Evolutionary conservation across 2,888 invertebrate genomes (phyloP).

Genomic region (Glyphotaelius pellucidus): DNA sequence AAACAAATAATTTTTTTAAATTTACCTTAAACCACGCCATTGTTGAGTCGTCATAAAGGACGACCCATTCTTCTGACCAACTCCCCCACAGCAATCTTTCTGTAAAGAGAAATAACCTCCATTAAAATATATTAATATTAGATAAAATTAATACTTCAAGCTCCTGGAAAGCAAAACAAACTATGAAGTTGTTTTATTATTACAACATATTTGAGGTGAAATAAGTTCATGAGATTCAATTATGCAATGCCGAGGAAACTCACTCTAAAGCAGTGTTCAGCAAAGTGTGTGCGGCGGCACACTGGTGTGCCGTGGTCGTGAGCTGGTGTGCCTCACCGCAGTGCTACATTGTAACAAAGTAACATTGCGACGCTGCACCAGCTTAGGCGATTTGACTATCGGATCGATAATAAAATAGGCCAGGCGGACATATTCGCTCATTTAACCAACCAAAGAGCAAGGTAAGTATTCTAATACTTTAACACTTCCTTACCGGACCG

Average conservation of each 20-base stretch:
- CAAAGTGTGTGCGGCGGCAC: no score
- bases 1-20: background rate
- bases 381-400: no score
- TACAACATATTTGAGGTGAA: background rate
- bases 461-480: no score
- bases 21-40: constrained; percentile 89
- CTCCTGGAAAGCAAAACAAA: background rate
- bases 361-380: no score
- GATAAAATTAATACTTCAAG: background rate
- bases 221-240: background rate
- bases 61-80: constrained; percentile 92
- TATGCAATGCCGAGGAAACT: background rate
- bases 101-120: constrained; percentile 71
- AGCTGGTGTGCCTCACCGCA: no score
- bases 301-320: no score
- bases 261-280: background rate
- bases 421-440: no score
- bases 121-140: background rate
- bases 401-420: no score
- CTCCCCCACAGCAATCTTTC: constrained; percentile 88
- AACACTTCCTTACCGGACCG: no score
- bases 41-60: constrained; percentile 90
- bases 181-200: background rate
- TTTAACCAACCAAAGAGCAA: no score
- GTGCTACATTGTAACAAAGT: no score